Evolutionary conservation across 2,888 invertebrate species (phyloP), one percentile per base, ranked within the genome.

Genomic region (Diabrotica balteata): DNA sequence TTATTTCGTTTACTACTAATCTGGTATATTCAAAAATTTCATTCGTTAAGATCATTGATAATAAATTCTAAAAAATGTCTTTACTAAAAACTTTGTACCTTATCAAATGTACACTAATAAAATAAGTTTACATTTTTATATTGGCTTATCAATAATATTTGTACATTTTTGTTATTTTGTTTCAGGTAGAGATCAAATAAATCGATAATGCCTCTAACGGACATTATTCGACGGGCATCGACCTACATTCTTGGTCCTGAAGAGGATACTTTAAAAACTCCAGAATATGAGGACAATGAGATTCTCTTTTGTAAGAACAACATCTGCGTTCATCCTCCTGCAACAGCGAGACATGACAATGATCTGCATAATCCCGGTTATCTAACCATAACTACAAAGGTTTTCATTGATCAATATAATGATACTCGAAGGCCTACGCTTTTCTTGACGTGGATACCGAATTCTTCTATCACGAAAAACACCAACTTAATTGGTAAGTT

Each of bases 321-420:
- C 85, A 96, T 98, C 47, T 98, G 97, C 84, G 97, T 98, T 55
- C 97, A 98, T 86, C 96, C 97, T 7, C 95, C 96, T 58, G 92
- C 93, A 0, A 88, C 93, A 70, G 89, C 93, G 61, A 88, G 95
- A 59, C 92, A 93, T 76, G 93, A 93, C 77, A 89, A 92, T 63
- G 95, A 96, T 75, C 90, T 94, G 0, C 97, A 97, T 80, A 93
- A 95, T 84, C 97, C 97, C 3, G 97, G 92, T 0, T 98, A 98
- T 82, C 86, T 98, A 76, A 95, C 95, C 0, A 91, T 97, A 54
- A 92, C 93, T 11, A 93, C 93, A 22, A 93, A 92, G 84, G 72
- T 72, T 17, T 91, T 91, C 81, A 88, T 91, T 32, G 91, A 91
- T 78, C 89, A 93, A 80, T 91, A 93, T 79, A 93, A 92, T 77